Conservation (phyloP, 1,140 invertebrate species). For the Laupala kohalensis region DNA sequence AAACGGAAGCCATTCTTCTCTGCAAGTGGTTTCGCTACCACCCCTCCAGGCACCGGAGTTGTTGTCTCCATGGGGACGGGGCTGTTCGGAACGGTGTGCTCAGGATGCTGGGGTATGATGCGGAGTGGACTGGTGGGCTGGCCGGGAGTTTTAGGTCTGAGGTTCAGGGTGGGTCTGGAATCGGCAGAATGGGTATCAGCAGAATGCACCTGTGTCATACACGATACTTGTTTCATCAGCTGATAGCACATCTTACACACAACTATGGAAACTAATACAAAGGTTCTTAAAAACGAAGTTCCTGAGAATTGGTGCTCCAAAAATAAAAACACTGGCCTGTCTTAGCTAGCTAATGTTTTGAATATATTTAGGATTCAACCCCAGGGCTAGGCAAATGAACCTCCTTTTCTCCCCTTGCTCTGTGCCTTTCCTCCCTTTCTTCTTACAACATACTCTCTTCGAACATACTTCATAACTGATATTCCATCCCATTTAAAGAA, state of each 20-base stretch:
- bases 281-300: too few species aligned
- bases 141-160: background rate
- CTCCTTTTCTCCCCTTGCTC: too few species aligned
- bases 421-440: too few species aligned
- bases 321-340: too few species aligned
- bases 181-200: background rate
- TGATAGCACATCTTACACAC: background rate
- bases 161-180: background rate
- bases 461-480: too few species aligned
- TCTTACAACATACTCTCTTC: too few species aligned
- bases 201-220: background rate
- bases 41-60: slow-evolving; percentile 18
- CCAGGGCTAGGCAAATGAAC: too few species aligned
- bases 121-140: slow-evolving; percentile 20
- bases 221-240: background rate
- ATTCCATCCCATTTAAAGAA: too few species aligned
- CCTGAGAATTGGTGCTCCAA: too few species aligned
- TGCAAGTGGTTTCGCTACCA: slow-evolving; percentile 24
- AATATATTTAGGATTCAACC: too few species aligned
- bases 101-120: slow-evolving; percentile 13
- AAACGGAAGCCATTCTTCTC: slow-evolving; percentile 19
- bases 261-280: too few species aligned
- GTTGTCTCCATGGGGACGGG: slow-evolving; percentile 22
- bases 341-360: too few species aligned
- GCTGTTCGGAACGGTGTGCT: slow-evolving; percentile 19